Conservation (phyloP, 2,113 vertebrate genomes). For the Prinia subflava region DNA sequence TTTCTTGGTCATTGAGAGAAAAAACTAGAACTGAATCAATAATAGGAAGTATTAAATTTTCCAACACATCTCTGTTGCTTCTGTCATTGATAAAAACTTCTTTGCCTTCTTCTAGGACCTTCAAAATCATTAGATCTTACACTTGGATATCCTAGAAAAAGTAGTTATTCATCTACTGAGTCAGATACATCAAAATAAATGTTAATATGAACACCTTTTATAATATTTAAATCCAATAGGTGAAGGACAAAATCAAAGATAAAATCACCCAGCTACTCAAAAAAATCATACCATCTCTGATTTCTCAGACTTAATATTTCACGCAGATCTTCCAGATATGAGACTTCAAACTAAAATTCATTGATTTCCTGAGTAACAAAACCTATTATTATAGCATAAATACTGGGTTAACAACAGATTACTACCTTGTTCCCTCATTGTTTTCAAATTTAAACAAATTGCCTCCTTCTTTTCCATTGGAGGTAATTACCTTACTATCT, state of each 20-base stretch:
- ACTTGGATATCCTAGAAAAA: not conserved
- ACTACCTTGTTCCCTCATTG: not conserved
- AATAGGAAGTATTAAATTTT: not conserved
- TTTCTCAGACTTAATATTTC: not conserved
- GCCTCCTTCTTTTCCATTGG: not conserved
- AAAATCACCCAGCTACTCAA: not conserved
- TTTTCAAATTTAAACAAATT: not conserved
- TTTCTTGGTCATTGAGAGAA: not conserved
- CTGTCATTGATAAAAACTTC: not conserved
- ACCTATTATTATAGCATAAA: not conserved
- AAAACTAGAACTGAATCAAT: not conserved
- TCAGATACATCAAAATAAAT: not conserved
- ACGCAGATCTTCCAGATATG: not conserved
- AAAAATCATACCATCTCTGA: not conserved
- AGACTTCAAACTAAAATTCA: not conserved
- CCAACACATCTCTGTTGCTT: not conserved
- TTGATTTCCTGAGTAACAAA: not conserved
- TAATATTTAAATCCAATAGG: not conserved
- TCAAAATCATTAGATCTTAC: not conserved
- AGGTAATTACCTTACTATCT: not conserved
- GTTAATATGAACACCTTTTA: not conserved
- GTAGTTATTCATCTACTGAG: not conserved
- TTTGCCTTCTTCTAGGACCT: not conserved
- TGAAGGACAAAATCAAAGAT: not conserved
- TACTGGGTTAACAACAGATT: not conserved